Evolutionary conservation across 2,888 invertebrate genomes (phyloP).

Genomic region (Saturnia pavonia): DNA sequence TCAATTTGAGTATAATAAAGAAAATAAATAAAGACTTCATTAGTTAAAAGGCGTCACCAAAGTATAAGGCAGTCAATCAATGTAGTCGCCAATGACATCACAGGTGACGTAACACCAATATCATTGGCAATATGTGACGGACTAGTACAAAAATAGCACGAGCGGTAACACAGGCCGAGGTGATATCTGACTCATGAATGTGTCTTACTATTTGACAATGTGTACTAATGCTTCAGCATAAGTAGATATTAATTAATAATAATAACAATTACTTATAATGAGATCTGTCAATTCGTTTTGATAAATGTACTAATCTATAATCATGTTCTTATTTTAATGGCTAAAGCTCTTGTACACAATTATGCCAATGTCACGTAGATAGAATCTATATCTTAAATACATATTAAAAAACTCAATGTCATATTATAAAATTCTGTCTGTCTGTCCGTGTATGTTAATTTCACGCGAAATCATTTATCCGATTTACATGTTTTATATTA

Average conservation of each 20-base stretch:
- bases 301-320: neutral
- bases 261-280: neutral
- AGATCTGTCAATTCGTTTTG: neutral
- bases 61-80: neutral
- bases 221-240: neutral
- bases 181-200: neutral
- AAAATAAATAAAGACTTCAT: no score
- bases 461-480: no score
- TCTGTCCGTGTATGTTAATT: no score
- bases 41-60: neutral
- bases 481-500: no score
- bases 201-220: neutral
- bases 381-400: no score
- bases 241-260: neutral
- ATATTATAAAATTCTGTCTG: no score
- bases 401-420: no score
- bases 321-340: no score
- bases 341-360: no score
- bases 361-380: no score
- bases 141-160: neutral
- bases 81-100: neutral
- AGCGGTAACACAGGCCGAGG: neutral
- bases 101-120: constrained; percentile 1
- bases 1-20: no score
- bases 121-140: constrained; percentile 3